Base-by-base conservation (phyloP, 2,113 vertebrate genomes). In the Passerina amoena region DNA sequence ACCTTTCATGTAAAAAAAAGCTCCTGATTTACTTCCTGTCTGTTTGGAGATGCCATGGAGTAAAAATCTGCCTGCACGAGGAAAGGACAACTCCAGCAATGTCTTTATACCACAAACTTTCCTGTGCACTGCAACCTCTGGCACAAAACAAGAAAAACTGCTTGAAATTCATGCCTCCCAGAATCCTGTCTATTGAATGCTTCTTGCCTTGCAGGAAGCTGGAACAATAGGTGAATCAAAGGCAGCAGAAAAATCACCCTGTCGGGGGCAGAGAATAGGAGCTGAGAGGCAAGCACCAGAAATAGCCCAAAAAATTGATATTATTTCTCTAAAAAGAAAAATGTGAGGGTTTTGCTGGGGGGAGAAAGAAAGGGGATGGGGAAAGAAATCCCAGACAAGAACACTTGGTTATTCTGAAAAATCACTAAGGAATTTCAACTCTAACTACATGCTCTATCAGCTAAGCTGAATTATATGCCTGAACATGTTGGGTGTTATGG, bases 141-240 rank as follows among this genome's bases (percentile, higher is more conserved):
- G 86, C 68, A 83, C 48, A 78, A 54, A 96, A 90, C 91, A 85
- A 88, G 86, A 90, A 88, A 86, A 96, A 18, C 82, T 92, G 82
- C 91, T 96, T 93, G 73, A 90, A 97, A 96, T 92, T 88, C 92
- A 91, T 86, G 81, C 86, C 92, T 95, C 88, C 75, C 82, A 57
- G 63, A 95, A 87, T 40, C 45, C 75, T 72, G 6, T 69, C 82
- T 83, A 77, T 81, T 90, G 91, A 84, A 94, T 30, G 14, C 30
- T 73, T 90, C 77, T 37, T 63, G 54, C 95, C 92, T 93, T 73
- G 80, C 56, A 93, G 88, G 88, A 81, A 80, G 76, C 80, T 93
- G 86, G 94, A 96, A 95, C 92, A 96, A 95, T 93, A 88, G 95
- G 88, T 69, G 95, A 97, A 94, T 94, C 96, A 97, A 88, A 96